Conservation (phyloP, 2,797 vertebrate genomes). For the Philypnodon macrostomus region DNA sequence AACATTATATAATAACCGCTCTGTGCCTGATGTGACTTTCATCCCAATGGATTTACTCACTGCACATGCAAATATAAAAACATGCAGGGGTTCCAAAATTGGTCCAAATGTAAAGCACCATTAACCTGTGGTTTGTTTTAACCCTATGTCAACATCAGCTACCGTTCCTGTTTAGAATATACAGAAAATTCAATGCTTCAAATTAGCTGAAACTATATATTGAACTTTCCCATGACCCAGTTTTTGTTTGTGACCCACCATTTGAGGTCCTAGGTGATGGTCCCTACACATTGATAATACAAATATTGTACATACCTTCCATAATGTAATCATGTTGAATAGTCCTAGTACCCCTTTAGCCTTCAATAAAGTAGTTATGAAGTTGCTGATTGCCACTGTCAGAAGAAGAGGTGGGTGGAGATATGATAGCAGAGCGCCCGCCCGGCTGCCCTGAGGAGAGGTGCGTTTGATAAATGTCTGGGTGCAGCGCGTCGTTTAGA, state of each 20-base stretch:
- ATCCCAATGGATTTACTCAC: background rate
- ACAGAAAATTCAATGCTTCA: no score
- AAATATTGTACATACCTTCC: no score
- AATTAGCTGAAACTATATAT: no score
- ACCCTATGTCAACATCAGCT: no score
- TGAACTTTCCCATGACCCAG: no score
- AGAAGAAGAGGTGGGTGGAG: conserved; percentile 26
- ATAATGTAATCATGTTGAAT: no score
- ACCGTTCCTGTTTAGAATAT: no score
- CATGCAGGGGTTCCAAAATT: background rate
- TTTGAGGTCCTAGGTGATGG: no score
- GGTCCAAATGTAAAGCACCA: background rate
- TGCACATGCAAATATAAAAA: conserved; percentile 3
- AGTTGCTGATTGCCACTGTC: conserved; percentile 42
- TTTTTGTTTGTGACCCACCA: no score
- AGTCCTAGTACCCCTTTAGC: no score
- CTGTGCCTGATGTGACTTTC: conserved; percentile 5
- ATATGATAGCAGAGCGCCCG: conserved; percentile 39
- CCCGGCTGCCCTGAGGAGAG: conserved; percentile 44
- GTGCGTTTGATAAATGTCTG: conserved; percentile 62
- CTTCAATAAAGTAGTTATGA: conserved; percentile 30
- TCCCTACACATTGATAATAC: no score
- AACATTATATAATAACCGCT: conserved; percentile 8
- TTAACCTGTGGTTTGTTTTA: no score
- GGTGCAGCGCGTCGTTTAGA: conserved; percentile 57